A percentile compares a stretch with the other conserved stretches of the same genome.
Conservation (phyloP, 92 coral and sea anemone species). For the Epizoanthus stellaris region DNA sequence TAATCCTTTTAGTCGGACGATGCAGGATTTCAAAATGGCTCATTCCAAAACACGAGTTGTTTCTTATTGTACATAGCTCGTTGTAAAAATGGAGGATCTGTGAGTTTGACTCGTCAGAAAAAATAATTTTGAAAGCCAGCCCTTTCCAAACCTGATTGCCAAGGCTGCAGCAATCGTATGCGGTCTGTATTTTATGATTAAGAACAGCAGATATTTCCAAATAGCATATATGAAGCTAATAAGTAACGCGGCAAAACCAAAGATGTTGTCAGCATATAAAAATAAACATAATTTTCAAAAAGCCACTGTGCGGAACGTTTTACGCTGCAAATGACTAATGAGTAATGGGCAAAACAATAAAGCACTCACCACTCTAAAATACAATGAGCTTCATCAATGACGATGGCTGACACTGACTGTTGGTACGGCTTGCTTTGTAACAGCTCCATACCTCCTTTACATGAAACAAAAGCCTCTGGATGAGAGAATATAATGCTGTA, state of each 20-base stretch:
- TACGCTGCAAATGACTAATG: neutral
- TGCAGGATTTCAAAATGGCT: too few species aligned
- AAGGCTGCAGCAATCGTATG: neutral
- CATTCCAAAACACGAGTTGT: too few species aligned
- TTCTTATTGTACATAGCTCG: too few species aligned
- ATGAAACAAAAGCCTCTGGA: constrained; percentile 58
- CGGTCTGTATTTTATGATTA: constrained; percentile 22
- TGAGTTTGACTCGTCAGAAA: too few species aligned
- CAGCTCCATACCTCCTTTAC: constrained; percentile 61
- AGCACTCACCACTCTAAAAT: constrained; percentile 71
- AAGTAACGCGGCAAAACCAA: neutral
- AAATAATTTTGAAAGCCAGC: too few species aligned
- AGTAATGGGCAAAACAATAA: constrained; percentile 20
- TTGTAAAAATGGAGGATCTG: too few species aligned
- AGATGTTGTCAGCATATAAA: neutral
- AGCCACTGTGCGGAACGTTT: constrained; percentile 40
- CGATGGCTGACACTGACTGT: constrained; percentile 49
- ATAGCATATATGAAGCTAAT: constrained; percentile 12
- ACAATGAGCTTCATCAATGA: constrained; percentile 64
- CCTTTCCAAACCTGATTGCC: too few species aligned
- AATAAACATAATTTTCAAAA: constrained; percentile 16
- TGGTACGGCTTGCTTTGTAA: constrained; percentile 59
- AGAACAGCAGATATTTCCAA: constrained; percentile 21
- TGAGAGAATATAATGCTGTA: constrained; percentile 52
- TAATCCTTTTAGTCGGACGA: too few species aligned